Conservation (phyloP, 2,113 vertebrate species). For the Arizona elegans region DNA sequence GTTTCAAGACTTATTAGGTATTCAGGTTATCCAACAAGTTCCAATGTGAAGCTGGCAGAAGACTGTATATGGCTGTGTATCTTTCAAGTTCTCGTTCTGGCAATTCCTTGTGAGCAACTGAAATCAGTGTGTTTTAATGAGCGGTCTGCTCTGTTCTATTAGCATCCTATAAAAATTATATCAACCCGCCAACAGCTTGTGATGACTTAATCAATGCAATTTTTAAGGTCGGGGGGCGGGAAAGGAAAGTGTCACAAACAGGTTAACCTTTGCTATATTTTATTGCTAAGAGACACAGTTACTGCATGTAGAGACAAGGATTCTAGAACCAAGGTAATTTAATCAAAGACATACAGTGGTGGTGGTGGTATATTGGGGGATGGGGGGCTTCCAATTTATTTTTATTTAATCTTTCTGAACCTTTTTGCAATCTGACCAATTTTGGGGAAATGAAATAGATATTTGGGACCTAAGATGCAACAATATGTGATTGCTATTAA, state of each 20-base stretch:
- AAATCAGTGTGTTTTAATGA: conserved; percentile 52
- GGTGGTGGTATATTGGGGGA: background rate
- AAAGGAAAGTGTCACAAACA: conserved; percentile 36
- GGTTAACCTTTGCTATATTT: conserved; percentile 42
- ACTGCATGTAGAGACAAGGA: conserved; percentile 22
- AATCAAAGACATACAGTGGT: background rate
- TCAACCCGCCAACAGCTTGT: conserved; percentile 1
- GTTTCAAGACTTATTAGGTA: conserved; percentile 24
- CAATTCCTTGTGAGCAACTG: conserved; percentile 55
- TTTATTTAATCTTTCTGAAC: background rate
- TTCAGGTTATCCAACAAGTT: conserved; percentile 30
- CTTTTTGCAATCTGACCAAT: background rate
- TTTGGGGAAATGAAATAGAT: background rate
- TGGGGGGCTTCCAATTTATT: background rate
- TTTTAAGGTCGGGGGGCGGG: conserved; percentile 29
- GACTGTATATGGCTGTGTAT: conserved; percentile 14
- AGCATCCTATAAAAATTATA: conserved; percentile 44
- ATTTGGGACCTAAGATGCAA: background rate
- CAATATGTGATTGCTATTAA: background rate
- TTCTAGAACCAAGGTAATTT: conserved; percentile 31
- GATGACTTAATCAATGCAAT: conserved; percentile 24
- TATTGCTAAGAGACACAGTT: conserved; percentile 19
- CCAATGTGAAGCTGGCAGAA: conserved; percentile 23
- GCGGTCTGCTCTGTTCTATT: conserved; percentile 10
- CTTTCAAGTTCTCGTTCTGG: conserved; percentile 45